phyloP scores from a whole-genome alignment of 2,113 vertebrate species.

The Sylvietta virens region DNA sequence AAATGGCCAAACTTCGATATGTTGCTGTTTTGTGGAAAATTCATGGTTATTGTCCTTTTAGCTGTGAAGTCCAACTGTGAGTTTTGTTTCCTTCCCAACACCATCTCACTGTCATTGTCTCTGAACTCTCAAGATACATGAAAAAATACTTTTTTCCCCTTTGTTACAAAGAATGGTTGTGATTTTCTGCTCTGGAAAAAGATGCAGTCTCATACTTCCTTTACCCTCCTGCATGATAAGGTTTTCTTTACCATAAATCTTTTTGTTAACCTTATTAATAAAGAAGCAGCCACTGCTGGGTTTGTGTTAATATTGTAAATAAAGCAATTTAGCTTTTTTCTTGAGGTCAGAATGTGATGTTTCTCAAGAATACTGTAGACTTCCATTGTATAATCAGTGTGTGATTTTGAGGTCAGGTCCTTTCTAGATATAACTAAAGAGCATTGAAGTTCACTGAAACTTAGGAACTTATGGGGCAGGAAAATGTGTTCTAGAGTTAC shows the following conservation, averaged over 20 bases:
- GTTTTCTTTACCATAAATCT: background rate
- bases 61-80: background rate
- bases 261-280: background rate
- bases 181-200: background rate
- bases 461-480: background rate
- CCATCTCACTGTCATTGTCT: background rate
- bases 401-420: background rate
- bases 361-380: fast-evolving
- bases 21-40: background rate
- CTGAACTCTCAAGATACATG: background rate
- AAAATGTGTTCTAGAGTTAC: background rate
- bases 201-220: background rate
- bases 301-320: background rate
- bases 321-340: background rate
- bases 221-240: background rate
- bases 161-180: background rate
- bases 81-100: background rate
- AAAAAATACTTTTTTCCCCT: background rate
- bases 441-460: background rate
- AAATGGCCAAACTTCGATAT: background rate
- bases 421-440: background rate
- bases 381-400: background rate
- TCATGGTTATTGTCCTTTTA: background rate
- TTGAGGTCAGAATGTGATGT: background rate
- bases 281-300: background rate